Percentiles rank a stretch among this genome's conserved stretches.
phyloP scores from a whole-genome alignment of 2,888 invertebrate species.

The Petrolisthes cinctipes region DNA sequence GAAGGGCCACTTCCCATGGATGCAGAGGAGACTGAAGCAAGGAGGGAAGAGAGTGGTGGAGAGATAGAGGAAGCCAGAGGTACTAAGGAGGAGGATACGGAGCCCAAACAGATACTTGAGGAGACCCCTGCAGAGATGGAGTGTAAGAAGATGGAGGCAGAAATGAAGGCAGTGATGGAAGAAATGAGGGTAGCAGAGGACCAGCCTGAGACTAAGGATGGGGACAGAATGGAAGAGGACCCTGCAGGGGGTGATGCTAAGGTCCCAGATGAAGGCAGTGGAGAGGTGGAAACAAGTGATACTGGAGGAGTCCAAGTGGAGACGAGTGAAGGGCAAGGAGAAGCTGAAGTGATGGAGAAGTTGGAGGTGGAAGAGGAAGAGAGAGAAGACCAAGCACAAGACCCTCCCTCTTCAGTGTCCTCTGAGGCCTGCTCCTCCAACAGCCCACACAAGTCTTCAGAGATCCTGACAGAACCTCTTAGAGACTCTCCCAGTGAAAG shows the following conservation, averaged over 20 bases:
- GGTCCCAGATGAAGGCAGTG: background rate
- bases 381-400: slow-evolving; percentile 1
- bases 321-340: background rate
- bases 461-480: background rate
- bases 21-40: background rate
- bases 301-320: background rate
- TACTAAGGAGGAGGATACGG: background rate
- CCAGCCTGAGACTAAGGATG: background rate
- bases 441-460: slow-evolving; percentile 14
- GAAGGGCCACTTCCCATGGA: background rate
- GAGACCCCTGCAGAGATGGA: background rate
- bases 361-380: slow-evolving; percentile 11
- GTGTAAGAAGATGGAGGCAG: background rate
- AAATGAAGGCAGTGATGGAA: background rate
- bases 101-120: background rate
- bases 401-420: slow-evolving; percentile 5
- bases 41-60: background rate
- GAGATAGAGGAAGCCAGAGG: background rate
- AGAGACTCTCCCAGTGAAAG: background rate
- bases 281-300: slow-evolving; percentile 21
- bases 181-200: background rate
- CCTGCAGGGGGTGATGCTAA: background rate
- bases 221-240: background rate
- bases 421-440: slow-evolving; percentile 46
- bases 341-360: slow-evolving; percentile 17